These are phyloP conservation scores for Drosophila mercatorum DNA, from an alignment of 2,888 invertebrate species.

Conservation along the genomic window DNA sequence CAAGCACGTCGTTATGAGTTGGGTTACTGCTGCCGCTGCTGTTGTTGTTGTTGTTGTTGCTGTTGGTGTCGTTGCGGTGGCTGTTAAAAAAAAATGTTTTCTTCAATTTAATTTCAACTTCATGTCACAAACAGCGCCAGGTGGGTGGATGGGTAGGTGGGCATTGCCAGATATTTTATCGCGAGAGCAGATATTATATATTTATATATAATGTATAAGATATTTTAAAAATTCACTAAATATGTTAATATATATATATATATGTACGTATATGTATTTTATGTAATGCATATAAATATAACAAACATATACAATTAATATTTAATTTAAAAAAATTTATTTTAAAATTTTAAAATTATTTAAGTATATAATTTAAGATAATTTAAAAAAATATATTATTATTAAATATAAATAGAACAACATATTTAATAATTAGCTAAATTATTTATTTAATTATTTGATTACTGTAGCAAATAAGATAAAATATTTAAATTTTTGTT, in stretches of 20 bases:
- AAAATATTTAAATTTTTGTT: no score
- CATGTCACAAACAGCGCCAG: conserved; percentile 68
- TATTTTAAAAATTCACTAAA: not conserved
- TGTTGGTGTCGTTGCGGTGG: conserved; percentile 14
- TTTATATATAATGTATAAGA: not conserved
- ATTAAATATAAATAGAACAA: no score
- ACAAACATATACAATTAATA: not conserved
- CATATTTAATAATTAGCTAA: no score
- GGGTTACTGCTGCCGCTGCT: conserved; percentile 28
- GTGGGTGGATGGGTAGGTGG: conserved; percentile 45
- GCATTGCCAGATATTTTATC: not conserved
- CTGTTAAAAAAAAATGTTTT: conserved; percentile 48
- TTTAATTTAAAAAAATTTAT: no score
- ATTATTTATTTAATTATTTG: no score
- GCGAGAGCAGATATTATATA: conserved; percentile 13
- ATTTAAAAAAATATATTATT: no score
- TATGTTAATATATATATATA: not conserved
- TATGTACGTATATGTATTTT: no score
- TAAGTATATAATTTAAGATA: no score
- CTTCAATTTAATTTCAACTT: conserved; percentile 76
- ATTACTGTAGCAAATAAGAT: no score
- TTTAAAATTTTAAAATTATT: no score
- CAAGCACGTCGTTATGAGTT: conserved; percentile 68
- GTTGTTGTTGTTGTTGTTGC: conserved; percentile 8
- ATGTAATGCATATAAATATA: no score